These are phyloP conservation scores for Aplochiton taeniatus DNA, from an alignment of 2,797 vertebrate genomes.

Conservation along the genomic window DNA sequence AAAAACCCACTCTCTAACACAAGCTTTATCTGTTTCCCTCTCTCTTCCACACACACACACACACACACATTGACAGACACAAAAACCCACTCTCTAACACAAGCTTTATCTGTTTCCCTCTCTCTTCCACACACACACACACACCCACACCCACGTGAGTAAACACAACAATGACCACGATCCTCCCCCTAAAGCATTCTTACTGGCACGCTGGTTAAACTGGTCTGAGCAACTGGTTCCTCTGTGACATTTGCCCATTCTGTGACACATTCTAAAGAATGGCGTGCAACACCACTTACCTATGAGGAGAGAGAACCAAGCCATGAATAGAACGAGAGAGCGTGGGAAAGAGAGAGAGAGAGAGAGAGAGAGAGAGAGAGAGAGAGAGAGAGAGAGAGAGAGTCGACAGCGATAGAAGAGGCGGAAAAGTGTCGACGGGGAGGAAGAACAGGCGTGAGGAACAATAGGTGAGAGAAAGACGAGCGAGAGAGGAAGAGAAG, in stretches of 20 bases:
- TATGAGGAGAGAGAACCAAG: not conserved
- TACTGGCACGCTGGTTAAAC: slow-evolving; percentile 16
- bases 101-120: too few relatives aligned
- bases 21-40: not conserved
- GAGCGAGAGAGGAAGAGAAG: slow-evolving; percentile 13
- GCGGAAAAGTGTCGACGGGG: not conserved
- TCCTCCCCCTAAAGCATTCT: not conserved
- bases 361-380: not conserved
- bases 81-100: too few relatives aligned
- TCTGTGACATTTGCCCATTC: not conserved
- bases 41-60: not conserved
- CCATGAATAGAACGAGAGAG: not conserved
- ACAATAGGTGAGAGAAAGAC: too few relatives aligned
- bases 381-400: not conserved
- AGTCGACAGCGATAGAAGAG: too few relatives aligned
- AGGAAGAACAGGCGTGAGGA: not conserved
- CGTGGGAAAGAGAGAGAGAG: too few relatives aligned
- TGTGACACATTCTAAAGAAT: not conserved
- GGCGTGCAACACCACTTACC: not conserved
- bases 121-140: too few relatives aligned
- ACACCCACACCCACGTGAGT: not conserved
- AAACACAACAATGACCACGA: too few relatives aligned
- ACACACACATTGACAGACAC: too few relatives aligned
- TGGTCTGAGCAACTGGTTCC: not conserved
- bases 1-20: too few relatives aligned